Percentiles rank a stretch among this genome's conserved stretches.
phyloP scores from a whole-genome alignment of 2,113 vertebrate species.

The Xiphias gladius region DNA sequence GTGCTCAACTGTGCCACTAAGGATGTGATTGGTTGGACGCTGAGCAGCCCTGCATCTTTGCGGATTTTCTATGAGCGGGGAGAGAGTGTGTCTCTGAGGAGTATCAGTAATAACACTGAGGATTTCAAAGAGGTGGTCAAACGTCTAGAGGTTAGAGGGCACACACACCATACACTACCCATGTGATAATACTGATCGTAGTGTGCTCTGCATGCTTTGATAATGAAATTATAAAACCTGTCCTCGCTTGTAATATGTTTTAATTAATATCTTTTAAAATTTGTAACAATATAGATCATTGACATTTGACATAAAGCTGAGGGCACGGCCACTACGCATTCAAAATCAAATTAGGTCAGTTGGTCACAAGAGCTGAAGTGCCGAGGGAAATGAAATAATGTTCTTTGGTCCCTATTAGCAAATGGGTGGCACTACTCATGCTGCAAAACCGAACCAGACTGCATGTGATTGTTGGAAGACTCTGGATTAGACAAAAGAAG shows the following conservation, averaged over 20 bases:
- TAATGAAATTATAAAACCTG: not conserved
- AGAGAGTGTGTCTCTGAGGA: constrained; percentile 92
- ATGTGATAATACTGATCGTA: not conserved
- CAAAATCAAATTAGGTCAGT: not conserved
- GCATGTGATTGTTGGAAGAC: not conserved
- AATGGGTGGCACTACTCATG: not conserved
- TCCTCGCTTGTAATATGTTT: not conserved
- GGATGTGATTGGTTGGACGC: constrained; percentile 96
- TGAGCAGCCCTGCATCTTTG: constrained; percentile 90
- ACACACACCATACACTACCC: not conserved
- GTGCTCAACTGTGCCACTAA: constrained; percentile 97
- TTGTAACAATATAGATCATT: not conserved
- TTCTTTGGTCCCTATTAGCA: not conserved
- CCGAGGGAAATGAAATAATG: not conserved
- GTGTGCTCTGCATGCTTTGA: not conserved
- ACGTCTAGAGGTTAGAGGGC: constrained; percentile 92
- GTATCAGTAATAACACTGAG: constrained; percentile 90
- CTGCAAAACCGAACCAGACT: not conserved
- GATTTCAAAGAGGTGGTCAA: constrained; percentile 98
- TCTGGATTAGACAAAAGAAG: not conserved
- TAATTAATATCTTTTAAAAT: not conserved
- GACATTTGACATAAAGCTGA: not conserved
- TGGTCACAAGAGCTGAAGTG: not conserved
- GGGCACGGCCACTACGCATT: not conserved
- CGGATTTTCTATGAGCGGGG: constrained; percentile 97